Evolutionary conservation across 2,888 invertebrate genomes (phyloP), one percentile per base, ranked within the genome.

Genomic region (Agrilus biguttatus): DNA sequence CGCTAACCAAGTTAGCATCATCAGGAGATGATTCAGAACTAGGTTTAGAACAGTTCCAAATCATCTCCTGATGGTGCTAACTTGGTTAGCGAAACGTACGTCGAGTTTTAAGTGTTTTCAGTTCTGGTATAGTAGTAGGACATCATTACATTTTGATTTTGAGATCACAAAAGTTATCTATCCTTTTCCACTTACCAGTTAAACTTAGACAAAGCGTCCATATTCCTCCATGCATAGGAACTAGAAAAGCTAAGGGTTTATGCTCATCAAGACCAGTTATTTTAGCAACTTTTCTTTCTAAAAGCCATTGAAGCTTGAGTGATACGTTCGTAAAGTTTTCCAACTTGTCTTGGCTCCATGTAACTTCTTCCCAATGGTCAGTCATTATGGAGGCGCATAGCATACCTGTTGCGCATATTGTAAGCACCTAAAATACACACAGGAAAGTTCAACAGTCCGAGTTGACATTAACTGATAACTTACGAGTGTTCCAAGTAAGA

Each of bases 161-260:
- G n/a, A n/a, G n/a, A n/a, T n/a, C n/a, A n/a, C n/a, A 4, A 17
- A 17, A 17, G 17, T 17, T 17, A 4, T 10, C 28, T 10, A 2
- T 8, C 10, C 28, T 10, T 10, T 28, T 28, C 8, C 14, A 57
- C 59, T 63, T 68, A 87, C 88, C 86, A 66, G 80, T 78, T 54
- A 89, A 73, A 55, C 83, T 83, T 55, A 82, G 82, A 65, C 84
- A 92, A 63, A 85, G 75, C 17, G 83, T 90, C 91, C 86, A 91
- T 57, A 85, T 91, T 33, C 86, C 91, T n/a, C 85, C 88, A 55
- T 84, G 84, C 80, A 86, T 86, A 10, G 86, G 89, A 23, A 89
- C 84, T 45, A 90, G 66, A 65, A 88, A 85, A 33, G 81, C 79
- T 13, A 60, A 47, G 8, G 57, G 52, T 33, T 28, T 55, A 47